These are phyloP conservation scores for Polydrusus cervinus DNA, from an alignment of 2,888 invertebrate genomes.

Conservation along the genomic window DNA sequence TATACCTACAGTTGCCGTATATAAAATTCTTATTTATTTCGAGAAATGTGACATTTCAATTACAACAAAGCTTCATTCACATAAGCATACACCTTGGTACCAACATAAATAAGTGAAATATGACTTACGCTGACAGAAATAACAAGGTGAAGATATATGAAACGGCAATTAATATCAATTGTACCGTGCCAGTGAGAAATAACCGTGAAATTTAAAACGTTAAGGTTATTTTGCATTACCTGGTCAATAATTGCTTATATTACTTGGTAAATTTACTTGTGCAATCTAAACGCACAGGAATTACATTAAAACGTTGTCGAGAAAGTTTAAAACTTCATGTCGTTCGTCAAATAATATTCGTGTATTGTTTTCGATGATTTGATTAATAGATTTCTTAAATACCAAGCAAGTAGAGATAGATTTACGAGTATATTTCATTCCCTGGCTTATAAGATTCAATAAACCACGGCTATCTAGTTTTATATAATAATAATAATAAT, in stretches of 20 bases:
- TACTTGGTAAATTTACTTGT: constrained; percentile 40
- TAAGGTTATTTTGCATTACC: constrained; percentile 41
- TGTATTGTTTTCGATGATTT: too few relatives aligned
- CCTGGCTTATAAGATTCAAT: too few relatives aligned
- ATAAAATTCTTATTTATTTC: background rate
- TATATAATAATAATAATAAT: too few relatives aligned
- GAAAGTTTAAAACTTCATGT: background rate
- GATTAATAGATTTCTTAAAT: too few relatives aligned
- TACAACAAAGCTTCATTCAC: constrained; percentile 16
- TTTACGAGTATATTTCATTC: too few relatives aligned
- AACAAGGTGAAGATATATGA: constrained; percentile 45
- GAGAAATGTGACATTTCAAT: constrained; percentile 11
- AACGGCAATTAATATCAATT: constrained; percentile 45
- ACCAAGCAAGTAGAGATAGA: too few relatives aligned
- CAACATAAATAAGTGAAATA: constrained; percentile 36
- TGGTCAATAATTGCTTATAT: constrained; percentile 30
- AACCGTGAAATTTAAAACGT: constrained; percentile 37
- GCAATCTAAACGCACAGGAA: constrained; percentile 26
- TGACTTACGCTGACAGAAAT: constrained; percentile 35
- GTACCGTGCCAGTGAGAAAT: constrained; percentile 38
- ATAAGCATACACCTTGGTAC: constrained; percentile 22
- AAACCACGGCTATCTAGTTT: too few relatives aligned
- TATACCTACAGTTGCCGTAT: too few relatives aligned
- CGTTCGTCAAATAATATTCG: background rate
- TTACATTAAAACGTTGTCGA: constrained; percentile 11